A percentile compares a stretch with the other conserved stretches of the same genome.
Evolutionary conservation across 2,113 vertebrate genomes (phyloP).

Genomic region (Rhinopomastus cyanomelas): DNA sequence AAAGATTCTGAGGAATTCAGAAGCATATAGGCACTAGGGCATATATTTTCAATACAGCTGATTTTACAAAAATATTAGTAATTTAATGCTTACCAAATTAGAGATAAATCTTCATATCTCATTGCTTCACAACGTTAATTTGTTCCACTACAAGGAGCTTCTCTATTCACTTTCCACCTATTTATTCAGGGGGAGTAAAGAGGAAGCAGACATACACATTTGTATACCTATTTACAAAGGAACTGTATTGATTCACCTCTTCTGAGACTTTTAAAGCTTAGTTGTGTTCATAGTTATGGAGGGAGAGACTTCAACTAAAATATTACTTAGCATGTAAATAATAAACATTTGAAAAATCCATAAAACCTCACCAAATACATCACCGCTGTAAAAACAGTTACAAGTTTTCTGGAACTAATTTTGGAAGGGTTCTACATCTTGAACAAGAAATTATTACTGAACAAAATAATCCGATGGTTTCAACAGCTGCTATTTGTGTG

Average conservation of each 20-base stretch:
- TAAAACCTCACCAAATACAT: background rate
- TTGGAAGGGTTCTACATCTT: background rate
- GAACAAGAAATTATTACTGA: slow-evolving; percentile 2
- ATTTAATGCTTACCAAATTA: background rate
- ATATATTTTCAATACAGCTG: background rate
- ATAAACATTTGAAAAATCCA: background rate
- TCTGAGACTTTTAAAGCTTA: background rate
- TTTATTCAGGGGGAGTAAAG: background rate
- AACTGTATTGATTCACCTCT: background rate
- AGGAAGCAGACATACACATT: background rate
- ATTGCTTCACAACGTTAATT: background rate
- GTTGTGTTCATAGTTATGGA: background rate
- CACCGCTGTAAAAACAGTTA: background rate
- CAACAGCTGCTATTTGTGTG: background rate
- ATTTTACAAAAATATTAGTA: background rate
- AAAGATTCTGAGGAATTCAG: background rate
- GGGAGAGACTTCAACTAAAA: background rate
- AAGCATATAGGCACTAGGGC: background rate
- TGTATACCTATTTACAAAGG: background rate
- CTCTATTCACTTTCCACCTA: background rate
- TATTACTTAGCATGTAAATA: background rate
- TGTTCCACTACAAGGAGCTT: background rate
- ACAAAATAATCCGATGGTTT: background rate
- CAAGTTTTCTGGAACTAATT: background rate
- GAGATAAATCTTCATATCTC: background rate